Conservation (phyloP, 2,888 invertebrate species). For the Cerastis leucographa region DNA sequence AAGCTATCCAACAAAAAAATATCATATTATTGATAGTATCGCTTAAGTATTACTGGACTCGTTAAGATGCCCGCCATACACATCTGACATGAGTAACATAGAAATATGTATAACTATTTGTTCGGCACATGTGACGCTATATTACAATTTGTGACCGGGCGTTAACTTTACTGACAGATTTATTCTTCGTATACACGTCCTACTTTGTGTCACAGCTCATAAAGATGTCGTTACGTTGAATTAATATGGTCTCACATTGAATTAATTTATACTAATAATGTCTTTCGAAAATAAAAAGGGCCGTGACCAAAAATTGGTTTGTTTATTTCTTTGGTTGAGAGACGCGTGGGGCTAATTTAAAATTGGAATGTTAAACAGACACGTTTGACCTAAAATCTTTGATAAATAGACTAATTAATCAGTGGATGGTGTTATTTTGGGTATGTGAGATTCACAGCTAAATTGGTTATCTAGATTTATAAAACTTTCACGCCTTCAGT, state of each 20-base stretch:
- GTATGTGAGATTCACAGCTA: constrained; percentile 14
- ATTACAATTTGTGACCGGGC: constrained; percentile 88
- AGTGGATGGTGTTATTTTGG: constrained; percentile 10
- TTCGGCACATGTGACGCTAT: constrained; percentile 81
- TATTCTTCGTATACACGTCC: constrained; percentile 86
- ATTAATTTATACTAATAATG: constrained; percentile 82
- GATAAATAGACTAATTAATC: constrained; percentile 49
- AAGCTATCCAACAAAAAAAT: background rate
- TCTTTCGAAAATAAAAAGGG: constrained; percentile 70
- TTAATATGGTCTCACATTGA: constrained; percentile 82
- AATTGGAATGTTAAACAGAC: constrained; percentile 34
- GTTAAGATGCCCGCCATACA: constrained; percentile 41
- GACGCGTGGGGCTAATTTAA: constrained; percentile 55
- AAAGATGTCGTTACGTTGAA: constrained; percentile 87
- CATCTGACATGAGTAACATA: constrained; percentile 58
- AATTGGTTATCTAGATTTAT: constrained; percentile 17
- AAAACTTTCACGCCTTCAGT: background rate
- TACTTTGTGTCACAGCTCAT: constrained; percentile 87
- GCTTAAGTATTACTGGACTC: constrained; percentile 12
- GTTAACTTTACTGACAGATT: constrained; percentile 86
- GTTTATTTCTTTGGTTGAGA: constrained; percentile 48
- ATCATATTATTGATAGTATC: constrained; percentile 26
- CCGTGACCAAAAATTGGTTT: constrained; percentile 56
- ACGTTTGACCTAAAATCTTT: constrained; percentile 54
- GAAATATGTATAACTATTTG: constrained; percentile 75